These are phyloP conservation scores for Andrena hattorfiana DNA, from an alignment of 2,888 invertebrate genomes.

Conservation along the genomic window DNA sequence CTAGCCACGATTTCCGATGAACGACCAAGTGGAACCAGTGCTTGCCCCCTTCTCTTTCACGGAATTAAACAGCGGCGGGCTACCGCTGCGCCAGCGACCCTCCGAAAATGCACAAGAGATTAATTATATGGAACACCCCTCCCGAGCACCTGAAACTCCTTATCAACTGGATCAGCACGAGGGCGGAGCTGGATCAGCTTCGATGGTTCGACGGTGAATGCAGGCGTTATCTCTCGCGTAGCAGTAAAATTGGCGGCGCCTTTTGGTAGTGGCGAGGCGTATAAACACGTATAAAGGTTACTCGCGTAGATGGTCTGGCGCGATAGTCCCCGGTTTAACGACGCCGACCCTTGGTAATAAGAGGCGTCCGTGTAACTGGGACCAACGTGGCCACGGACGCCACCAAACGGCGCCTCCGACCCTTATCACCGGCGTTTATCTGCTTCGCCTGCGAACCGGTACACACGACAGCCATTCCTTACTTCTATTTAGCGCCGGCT, in stretches of 20 bases:
- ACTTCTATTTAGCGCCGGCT: constrained; percentile 43
- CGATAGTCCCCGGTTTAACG: constrained; percentile 74
- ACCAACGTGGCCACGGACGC: constrained; percentile 37
- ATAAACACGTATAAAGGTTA: constrained; percentile 63
- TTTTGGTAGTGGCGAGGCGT: constrained; percentile 54
- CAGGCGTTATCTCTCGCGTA: constrained; percentile 43
- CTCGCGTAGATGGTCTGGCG: constrained; percentile 69
- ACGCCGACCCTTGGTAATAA: constrained; percentile 74
- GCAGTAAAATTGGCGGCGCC: constrained; percentile 62
- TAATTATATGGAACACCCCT: constrained; percentile 12
- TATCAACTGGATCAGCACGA: constrained; percentile 22
- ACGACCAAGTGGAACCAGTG: not conserved
- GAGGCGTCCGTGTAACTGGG: constrained; percentile 65
- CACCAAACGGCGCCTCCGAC: constrained; percentile 41
- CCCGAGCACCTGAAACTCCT: constrained; percentile 18
- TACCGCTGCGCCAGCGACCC: no score
- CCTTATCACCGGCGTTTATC: constrained; percentile 67
- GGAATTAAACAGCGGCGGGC: not conserved
- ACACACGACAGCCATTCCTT: constrained; percentile 38
- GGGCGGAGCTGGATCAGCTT: constrained; percentile 30
- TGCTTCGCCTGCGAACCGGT: constrained; percentile 27
- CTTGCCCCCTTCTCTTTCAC: not conserved
- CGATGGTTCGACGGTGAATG: constrained; percentile 46
- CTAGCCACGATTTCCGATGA: not conserved
- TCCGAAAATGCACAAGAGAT: not conserved